phyloP scores from a whole-genome alignment of 2,888 invertebrate species.

The Sarcophaga rosellei region DNA sequence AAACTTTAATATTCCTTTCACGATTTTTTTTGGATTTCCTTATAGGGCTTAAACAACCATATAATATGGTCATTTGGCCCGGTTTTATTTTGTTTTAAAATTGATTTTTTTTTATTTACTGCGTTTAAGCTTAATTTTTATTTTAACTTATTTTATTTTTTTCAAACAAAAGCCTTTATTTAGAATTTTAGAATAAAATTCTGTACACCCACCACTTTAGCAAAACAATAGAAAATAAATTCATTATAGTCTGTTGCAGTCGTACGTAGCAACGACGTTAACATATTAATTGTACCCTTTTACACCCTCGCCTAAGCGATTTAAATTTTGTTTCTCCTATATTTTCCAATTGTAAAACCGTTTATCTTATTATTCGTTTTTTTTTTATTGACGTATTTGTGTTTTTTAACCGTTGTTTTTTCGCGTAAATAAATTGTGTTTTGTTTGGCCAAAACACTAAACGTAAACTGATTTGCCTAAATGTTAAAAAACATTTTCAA shows the following conservation, averaged over 20 bases:
- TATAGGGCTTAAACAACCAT: background rate
- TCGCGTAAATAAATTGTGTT: slow-evolving; percentile 48
- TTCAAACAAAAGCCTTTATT: background rate
- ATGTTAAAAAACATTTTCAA: slow-evolving; percentile 36
- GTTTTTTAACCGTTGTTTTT: slow-evolving; percentile 46
- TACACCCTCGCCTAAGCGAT: too few relatives aligned
- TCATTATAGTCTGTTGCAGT: too few relatives aligned
- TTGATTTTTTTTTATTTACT: slow-evolving; percentile 57
- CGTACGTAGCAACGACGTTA: too few relatives aligned
- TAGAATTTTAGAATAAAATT: too few relatives aligned
- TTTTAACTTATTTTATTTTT: background rate
- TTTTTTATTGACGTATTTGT: slow-evolving; percentile 1
- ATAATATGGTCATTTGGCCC: slow-evolving; percentile 25
- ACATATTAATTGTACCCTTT: too few relatives aligned
- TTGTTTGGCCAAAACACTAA: slow-evolving; percentile 70
- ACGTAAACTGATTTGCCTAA: slow-evolving; percentile 70
- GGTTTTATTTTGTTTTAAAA: slow-evolving; percentile 25
- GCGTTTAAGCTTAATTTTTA: background rate
- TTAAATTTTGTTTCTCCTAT: too few relatives aligned
- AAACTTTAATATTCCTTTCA: background rate
- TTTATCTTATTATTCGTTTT: background rate
- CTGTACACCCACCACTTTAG: too few relatives aligned
- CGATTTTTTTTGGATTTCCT: background rate
- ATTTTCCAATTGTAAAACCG: too few relatives aligned
- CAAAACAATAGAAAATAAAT: too few relatives aligned